Evolutionary conservation across 2,113 vertebrate genomes (phyloP), one percentile per base, ranked within the genome.

Genomic region (Megaptera novaeangliae): DNA sequence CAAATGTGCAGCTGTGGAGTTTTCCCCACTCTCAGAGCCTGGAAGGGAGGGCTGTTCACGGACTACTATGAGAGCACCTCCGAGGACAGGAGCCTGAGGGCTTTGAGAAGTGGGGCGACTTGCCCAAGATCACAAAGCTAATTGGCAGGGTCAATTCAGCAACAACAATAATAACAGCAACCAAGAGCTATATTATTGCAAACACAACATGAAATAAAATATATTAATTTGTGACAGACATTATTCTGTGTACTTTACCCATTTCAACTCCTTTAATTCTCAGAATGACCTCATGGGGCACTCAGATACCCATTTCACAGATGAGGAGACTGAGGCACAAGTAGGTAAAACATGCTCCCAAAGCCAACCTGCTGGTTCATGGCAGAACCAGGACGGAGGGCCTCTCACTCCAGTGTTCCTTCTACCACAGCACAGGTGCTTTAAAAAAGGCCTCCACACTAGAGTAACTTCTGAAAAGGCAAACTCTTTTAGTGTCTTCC

Each of bases 341-440:
- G 13, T 0, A 23, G 49, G 27, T n/a, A 31, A 52, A 52, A 25
- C 9, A 8, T 34, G 1, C n/a, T 20, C 44, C 68, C 44, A 4
- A 52, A 86, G 84, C 34, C 39, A 46, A 1, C 49, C 7, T 0
- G 1, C 52, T 14, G 75, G 21, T 46, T 83, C 34, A 13, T 1
- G 25, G 82, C 1, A 34, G 95, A 44, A 41, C 1, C 2, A 3
- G 41, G 44, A 13, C 0, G 0, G 36, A 36, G 13, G 31, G 20
- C 10, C 27, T 4, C 49, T 74, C 20, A 9, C 34, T 13, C 27
- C 34, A 1, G 2, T 12, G 46, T 18, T 36, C 41, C 80, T 82
- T 5, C 66, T 55, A 36, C 5, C 8, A 8, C 2, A 27, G 52
- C 36, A 6, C 41, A 41, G 44, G n/a, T 17, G 18, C 13, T 83